Conservation (phyloP, 2,888 invertebrate species). For the Liopterus haemorrhoidalis region DNA sequence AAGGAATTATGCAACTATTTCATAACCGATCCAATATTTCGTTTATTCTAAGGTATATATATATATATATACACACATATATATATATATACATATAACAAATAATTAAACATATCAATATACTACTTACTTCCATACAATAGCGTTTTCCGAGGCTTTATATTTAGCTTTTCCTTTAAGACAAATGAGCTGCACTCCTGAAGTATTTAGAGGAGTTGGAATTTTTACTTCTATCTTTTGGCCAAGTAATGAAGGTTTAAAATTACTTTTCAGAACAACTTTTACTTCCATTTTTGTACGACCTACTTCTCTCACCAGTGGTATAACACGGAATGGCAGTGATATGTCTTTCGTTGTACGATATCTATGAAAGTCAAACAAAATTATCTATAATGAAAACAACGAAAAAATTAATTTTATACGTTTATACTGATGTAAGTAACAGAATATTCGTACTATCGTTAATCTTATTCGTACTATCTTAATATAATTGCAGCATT, state of each 20-base stretch:
- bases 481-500: too few species aligned
- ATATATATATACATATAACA: too few species aligned
- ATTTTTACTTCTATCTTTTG: slow-evolving; percentile 99
- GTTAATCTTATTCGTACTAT: too few species aligned
- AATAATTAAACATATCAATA: too few species aligned
- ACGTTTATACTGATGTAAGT: too few species aligned
- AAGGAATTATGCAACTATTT: too few species aligned
- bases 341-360: slow-evolving; percentile 99
- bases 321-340: slow-evolving; percentile 98
- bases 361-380: slow-evolving; percentile 62
- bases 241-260: slow-evolving; percentile 94
- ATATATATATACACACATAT: too few species aligned
- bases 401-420: too few species aligned
- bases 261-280: slow-evolving; percentile 97
- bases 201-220: slow-evolving; percentile 97
- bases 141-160: slow-evolving; percentile 99
- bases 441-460: too few species aligned
- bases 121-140: slow-evolving; percentile 78
- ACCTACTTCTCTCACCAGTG: slow-evolving; percentile 94
- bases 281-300: slow-evolving; percentile 99
- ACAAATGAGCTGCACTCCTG: slow-evolving; percentile 97
- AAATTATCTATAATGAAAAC: neutral
- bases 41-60: too few species aligned
- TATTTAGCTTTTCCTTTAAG: slow-evolving; percentile 99
- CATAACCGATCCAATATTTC: too few species aligned